Conservation (phyloP, 2,113 vertebrate species). For the Corydoras maculifer region DNA sequence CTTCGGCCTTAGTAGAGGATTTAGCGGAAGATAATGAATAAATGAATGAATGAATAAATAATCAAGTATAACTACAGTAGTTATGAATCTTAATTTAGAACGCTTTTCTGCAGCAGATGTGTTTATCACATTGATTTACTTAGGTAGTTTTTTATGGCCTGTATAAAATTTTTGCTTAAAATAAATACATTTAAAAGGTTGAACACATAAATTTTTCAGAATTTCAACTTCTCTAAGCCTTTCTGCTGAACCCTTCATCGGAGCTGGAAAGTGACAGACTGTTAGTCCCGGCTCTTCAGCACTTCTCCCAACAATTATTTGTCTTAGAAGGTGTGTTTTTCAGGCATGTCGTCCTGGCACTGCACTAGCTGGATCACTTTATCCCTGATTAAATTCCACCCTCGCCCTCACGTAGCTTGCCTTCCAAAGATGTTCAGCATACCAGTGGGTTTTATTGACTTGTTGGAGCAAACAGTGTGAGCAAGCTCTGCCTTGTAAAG, state of each 20-base stretch:
- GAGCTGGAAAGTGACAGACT: slow-evolving; percentile 13
- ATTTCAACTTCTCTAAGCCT: slow-evolving; percentile 49
- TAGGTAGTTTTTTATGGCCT: too few relatives aligned
- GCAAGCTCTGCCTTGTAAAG: slow-evolving; percentile 67
- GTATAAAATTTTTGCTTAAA: too few relatives aligned
- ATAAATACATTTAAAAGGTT: too few relatives aligned
- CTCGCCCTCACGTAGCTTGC: slow-evolving; percentile 54
- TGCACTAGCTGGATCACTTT: slow-evolving; percentile 57
- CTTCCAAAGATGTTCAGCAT: slow-evolving; percentile 71
- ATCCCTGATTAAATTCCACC: slow-evolving; percentile 67
- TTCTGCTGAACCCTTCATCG: slow-evolving; percentile 14
- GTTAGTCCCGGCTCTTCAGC: slow-evolving; percentile 35
- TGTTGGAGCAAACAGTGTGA: slow-evolving; percentile 66
- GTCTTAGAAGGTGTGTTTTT: slow-evolving; percentile 48
- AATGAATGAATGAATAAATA: too few relatives aligned
- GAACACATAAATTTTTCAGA: slow-evolving; percentile 35
- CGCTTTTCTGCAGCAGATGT: too few relatives aligned
- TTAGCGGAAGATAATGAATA: too few relatives aligned
- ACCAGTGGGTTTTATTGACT: slow-evolving; percentile 72
- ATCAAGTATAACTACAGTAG: too few relatives aligned
- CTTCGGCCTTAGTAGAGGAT: too few relatives aligned
- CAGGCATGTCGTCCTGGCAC: slow-evolving; percentile 46
- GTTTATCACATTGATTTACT: too few relatives aligned
- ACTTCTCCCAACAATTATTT: slow-evolving; percentile 51
- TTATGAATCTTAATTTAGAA: too few relatives aligned